Base-by-base conservation (phyloP, 1,140 invertebrate genomes). In the Doryteuthis pealeii region DNA sequence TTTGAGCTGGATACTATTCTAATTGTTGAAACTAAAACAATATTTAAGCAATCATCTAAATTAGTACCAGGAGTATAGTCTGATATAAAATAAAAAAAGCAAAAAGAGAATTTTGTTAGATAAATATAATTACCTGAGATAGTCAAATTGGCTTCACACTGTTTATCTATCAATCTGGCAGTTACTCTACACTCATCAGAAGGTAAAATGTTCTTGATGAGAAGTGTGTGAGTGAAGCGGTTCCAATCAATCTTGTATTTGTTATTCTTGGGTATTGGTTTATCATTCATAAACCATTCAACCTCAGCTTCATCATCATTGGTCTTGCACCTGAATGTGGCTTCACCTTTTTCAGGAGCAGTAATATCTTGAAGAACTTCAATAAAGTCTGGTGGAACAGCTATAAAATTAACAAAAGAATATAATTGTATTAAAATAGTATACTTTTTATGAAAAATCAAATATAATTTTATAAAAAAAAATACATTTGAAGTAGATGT, bases 51-150 rank as follows among this genome's bases (percentile, higher is more conserved):
- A n/a, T n/a, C n/a, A n/a, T n/a, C n/a, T n/a, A n/a, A n/a, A n/a
- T n/a, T n/a, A n/a, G n/a, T n/a, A n/a, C n/a, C n/a, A n/a, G n/a
- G n/a, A n/a, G n/a, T n/a, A n/a, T n/a, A n/a, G n/a, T n/a, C n/a
- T n/a, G n/a, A n/a, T n/a, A n/a, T n/a, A n/a, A n/a, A n/a, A n/a
- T n/a, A n/a, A n/a, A n/a, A n/a, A n/a, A n/a, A n/a, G n/a, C n/a
- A n/a, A n/a, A n/a, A n/a, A n/a, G n/a, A n/a, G n/a, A n/a, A n/a
- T n/a, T n/a, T n/a, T n/a, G n/a, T n/a, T n/a, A n/a, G n/a, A n/a
- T n/a, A n/a, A n/a, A n/a, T n/a, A n/a, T n/a, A n/a, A n/a, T 84
- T 89, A 94, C 93, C 92, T 91, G 96, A 92, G 45, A 97, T 92
- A 89, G 93, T 93, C 31, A 98, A 88, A 89, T 93, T 94, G 1